Percentiles rank a stretch among this genome's conserved stretches.
Conservation (phyloP, 2,797 vertebrate genomes). For the Hybognathus amarus region DNA sequence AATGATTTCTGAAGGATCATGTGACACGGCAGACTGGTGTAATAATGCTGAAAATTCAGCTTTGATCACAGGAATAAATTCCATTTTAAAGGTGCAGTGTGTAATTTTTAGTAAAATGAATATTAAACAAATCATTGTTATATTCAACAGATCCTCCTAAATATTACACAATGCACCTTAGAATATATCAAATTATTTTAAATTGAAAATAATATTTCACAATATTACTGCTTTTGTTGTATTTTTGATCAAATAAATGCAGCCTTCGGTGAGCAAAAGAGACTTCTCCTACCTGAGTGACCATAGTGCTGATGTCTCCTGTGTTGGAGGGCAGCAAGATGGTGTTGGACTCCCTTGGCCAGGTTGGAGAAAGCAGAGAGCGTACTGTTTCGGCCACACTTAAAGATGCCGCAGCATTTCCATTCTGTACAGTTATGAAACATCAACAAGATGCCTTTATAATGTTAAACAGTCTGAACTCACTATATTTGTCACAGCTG, state of each 20-base stretch:
- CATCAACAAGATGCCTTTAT: neutral
- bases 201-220: neutral
- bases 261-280: neutral
- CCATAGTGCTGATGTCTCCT: constrained; percentile 89
- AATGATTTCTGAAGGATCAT: neutral
- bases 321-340: constrained; percentile 89
- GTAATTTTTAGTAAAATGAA: no score
- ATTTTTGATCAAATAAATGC: neutral
- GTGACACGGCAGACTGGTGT: neutral
- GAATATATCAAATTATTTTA: no score
- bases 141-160: no score
- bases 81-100: no score
- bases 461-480: neutral
- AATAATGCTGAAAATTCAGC: neutral
- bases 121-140: no score
- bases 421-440: constrained; percentile 78
- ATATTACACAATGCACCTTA: no score
- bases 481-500: neutral
- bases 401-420: constrained; percentile 87
- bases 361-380: constrained; percentile 91
- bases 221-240: neutral
- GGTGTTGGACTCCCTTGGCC: constrained; percentile 93
- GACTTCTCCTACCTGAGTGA: constrained; percentile 84
- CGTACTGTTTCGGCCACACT: constrained; percentile 93
- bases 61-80: neutral